phyloP scores from a whole-genome alignment of 2,797 vertebrate genomes.

The Mormyrus proboscirostris region DNA sequence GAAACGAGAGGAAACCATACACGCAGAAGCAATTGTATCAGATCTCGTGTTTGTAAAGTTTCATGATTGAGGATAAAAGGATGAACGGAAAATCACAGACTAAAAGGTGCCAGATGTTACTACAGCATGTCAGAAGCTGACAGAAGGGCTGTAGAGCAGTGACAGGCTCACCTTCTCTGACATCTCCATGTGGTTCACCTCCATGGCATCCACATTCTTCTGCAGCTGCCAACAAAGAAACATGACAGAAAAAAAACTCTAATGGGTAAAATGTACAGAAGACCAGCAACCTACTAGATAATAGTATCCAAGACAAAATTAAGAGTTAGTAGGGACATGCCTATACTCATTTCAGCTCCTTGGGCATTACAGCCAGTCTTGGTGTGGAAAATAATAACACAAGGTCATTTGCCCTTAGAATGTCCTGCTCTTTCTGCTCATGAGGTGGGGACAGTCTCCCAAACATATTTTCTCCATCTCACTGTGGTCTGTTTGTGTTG shows the following conservation, averaged over 20 bases:
- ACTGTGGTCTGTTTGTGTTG: background rate
- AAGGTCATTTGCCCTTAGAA: background rate
- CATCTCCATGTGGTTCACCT: constrained; percentile 31
- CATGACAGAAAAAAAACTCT: background rate
- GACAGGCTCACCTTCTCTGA: constrained; percentile 36
- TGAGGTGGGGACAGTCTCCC: background rate
- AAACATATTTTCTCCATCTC: background rate
- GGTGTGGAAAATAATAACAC: background rate
- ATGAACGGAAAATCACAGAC: background rate
- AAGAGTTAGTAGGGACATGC: background rate
- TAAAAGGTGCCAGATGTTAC: background rate
- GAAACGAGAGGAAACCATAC: background rate
- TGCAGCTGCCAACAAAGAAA: constrained; percentile 31
- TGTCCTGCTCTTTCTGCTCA: background rate
- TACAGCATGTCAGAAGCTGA: background rate
- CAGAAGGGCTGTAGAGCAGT: background rate
- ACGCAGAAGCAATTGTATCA: background rate
- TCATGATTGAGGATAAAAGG: background rate
- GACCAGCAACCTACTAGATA: background rate
- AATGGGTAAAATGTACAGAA: background rate
- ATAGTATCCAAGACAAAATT: background rate
- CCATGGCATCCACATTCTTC: constrained; percentile 32
- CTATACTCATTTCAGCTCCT: background rate
- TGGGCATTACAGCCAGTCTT: background rate
- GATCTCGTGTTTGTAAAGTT: background rate